Evolutionary conservation across 2,888 invertebrate species (phyloP).

Genomic region (Trissolcus japonicus): DNA sequence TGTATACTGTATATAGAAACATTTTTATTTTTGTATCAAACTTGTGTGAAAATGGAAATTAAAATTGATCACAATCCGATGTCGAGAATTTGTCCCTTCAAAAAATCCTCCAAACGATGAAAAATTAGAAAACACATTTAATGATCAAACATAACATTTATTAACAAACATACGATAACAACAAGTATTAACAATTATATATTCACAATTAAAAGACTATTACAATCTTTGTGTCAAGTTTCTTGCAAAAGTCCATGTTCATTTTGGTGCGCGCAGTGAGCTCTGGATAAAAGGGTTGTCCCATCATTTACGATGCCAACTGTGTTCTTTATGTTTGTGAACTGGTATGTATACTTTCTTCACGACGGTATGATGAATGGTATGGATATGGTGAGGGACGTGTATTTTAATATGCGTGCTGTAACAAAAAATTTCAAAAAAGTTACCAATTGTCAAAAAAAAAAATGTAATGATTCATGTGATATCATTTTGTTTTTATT

Average conservation of each 20-base stretch:
- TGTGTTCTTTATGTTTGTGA: conserved; percentile 54
- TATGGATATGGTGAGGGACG: conserved; percentile 68
- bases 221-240: conserved; percentile 18
- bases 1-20: conserved; percentile 44
- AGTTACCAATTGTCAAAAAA: too few relatives aligned
- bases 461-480: not conserved
- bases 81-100: not conserved
- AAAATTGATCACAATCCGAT: conserved; percentile 9
- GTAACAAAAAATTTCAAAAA: conserved; percentile 47
- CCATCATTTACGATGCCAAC: conserved; percentile 4
- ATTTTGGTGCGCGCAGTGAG: conserved; percentile 11
- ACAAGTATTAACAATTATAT: conserved; percentile 20
- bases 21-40: conserved; percentile 40
- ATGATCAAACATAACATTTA: conserved; percentile 19
- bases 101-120: not conserved
- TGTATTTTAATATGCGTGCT: conserved; percentile 71
- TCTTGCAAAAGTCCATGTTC: conserved; percentile 14
- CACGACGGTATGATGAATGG: conserved; percentile 69
- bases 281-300: not conserved
- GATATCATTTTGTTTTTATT: not conserved
- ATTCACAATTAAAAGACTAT: conserved; percentile 22
- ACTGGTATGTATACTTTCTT: conserved; percentile 70
- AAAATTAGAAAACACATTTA: not conserved
- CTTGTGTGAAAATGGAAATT: conserved; percentile 22
- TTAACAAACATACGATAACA: conserved; percentile 32